phyloP scores from a whole-genome alignment of 2,113 vertebrate genomes.

The Indri indri region DNA sequence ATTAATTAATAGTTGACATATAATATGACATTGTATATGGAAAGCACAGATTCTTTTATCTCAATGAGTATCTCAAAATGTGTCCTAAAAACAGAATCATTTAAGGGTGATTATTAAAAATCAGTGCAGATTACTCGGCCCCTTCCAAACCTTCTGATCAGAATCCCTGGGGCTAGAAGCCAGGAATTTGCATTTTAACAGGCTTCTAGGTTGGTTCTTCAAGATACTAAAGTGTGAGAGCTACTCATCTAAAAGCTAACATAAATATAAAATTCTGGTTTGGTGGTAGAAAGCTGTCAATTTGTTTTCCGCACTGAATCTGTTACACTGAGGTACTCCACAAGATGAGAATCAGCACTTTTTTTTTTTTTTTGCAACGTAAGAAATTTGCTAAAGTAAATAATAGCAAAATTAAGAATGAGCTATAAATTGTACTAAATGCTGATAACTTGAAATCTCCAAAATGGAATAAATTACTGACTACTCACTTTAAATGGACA shows the following conservation, averaged over 20 bases:
- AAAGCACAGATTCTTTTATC: background rate
- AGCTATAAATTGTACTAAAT: conserved; percentile 70
- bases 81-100: conserved; percentile 1
- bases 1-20: background rate
- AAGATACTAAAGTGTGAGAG: background rate
- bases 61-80: background rate
- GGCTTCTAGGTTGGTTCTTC: background rate
- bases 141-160: conserved; percentile 31
- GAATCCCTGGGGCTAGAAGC: background rate
- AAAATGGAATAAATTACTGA: conserved; percentile 75
- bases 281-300: background rate
- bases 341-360: conserved; percentile 47
- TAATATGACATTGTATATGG: background rate
- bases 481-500: conserved; percentile 69
- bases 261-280: conserved; percentile 7
- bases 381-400: conserved; percentile 71
- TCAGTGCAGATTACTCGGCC: conserved; percentile 31
- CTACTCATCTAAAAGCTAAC: background rate
- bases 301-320: conserved; percentile 35
- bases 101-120: conserved; percentile 40
- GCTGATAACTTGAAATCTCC: conserved; percentile 73
- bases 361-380: conserved; percentile 41
- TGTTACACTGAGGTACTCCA: background rate
- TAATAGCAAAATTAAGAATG: conserved; percentile 70
- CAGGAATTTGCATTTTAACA: conserved; percentile 58